Percentiles rank a stretch among this genome's conserved stretches.
phyloP scores from a whole-genome alignment of 2,888 invertebrate species.

The Dascillus cervinus region DNA sequence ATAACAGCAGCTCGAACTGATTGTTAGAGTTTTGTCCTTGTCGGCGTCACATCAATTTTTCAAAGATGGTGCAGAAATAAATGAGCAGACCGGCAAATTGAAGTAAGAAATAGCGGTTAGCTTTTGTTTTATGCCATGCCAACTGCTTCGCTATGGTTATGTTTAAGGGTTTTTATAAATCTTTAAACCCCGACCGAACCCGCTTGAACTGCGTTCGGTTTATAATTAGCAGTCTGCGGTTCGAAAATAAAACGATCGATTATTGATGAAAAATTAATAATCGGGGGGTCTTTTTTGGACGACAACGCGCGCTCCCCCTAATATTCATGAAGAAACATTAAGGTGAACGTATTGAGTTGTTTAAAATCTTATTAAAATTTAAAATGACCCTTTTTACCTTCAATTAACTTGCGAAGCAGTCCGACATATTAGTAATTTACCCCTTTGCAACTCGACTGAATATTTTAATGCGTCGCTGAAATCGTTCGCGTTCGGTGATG shows the following conservation, averaged over 20 bases:
- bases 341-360: constrained; percentile 23
- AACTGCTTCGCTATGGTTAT: constrained; percentile 42
- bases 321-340: not conserved
- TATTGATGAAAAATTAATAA: no score
- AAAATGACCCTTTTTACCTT: constrained; percentile 40
- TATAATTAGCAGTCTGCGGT: no score
- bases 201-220: no score
- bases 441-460: no score
- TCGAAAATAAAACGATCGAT: no score
- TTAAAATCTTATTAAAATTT: constrained; percentile 35
- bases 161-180: constrained; percentile 33
- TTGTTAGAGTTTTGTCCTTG: constrained; percentile 42
- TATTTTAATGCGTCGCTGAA: no score
- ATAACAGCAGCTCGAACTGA: constrained; percentile 35
- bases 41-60: constrained; percentile 46
- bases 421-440: constrained; percentile 33
- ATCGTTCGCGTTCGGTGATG: no score
- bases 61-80: constrained; percentile 44
- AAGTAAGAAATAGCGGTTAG: constrained; percentile 46
- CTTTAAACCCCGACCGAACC: constrained; percentile 24
- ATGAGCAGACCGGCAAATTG: constrained; percentile 44
- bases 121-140: constrained; percentile 44
- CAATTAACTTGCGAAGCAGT: constrained; percentile 35
- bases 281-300: no score
- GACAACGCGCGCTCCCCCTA: no score